Conservation (phyloP, 2,888 invertebrate species). For the Platypus cylindrus region DNA sequence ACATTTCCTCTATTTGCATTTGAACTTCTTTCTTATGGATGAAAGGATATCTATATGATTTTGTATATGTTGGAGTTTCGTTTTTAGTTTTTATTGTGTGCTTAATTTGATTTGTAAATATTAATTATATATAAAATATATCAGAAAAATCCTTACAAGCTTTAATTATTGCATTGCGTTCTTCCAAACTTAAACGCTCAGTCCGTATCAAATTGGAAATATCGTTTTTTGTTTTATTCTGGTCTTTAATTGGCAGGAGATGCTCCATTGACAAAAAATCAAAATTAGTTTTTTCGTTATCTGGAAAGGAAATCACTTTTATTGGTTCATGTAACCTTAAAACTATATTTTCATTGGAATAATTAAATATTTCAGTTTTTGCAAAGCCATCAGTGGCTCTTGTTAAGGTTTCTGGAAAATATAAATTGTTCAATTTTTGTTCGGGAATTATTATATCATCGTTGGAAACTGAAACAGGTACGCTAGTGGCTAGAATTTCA, state of each 20-base stretch:
- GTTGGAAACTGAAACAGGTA: neutral
- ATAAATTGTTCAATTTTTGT: neutral
- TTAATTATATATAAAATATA: constrained; percentile 13
- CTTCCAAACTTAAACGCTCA: constrained; percentile 16
- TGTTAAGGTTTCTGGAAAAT: constrained; percentile 3
- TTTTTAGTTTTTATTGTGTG: constrained; percentile 15
- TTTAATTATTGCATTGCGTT: constrained; percentile 11
- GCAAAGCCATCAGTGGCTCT: constrained; percentile 1
- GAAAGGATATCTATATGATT: constrained; percentile 14
- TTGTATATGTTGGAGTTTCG: constrained; percentile 13
- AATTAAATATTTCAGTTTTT: constrained; percentile 1
- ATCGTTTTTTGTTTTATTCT: neutral
- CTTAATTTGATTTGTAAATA: constrained; percentile 14
- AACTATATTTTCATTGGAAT: neutral
- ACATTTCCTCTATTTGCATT: constrained; percentile 13
- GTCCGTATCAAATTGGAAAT: constrained; percentile 6
- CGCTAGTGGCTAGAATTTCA: neutral
- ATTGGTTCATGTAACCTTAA: constrained; percentile 4
- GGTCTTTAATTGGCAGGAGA: neutral
- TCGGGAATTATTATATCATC: neutral
- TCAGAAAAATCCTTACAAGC: constrained; percentile 10
- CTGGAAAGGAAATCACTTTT: constrained; percentile 1
- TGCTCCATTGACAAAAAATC: neutral
- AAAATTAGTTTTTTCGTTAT: neutral
- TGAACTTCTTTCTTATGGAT: constrained; percentile 14